Evolutionary conservation across 2,797 vertebrate genomes (phyloP).

Genomic region (Acanthurus tractus): DNA sequence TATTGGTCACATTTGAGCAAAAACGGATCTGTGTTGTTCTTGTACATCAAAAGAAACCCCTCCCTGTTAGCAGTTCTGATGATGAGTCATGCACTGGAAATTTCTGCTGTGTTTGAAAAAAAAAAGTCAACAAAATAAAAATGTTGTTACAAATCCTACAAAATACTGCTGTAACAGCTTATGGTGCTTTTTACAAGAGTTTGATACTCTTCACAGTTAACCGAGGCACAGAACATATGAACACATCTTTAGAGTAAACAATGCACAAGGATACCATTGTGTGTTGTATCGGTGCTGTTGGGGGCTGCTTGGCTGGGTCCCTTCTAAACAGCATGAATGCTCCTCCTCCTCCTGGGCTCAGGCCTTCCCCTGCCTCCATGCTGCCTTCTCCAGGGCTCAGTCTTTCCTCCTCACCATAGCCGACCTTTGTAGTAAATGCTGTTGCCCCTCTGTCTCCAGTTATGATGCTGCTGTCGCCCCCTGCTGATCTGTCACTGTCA

Average conservation of each 20-base stretch:
- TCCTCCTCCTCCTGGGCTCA: conserved; percentile 42
- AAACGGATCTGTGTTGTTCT: too few relatives aligned
- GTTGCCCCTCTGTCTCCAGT: conserved; percentile 16
- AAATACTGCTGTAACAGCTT: too few relatives aligned
- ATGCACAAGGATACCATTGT: conserved; percentile 49
- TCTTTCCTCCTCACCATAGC: not conserved
- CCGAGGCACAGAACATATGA: not conserved
- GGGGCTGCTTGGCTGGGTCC: conserved; percentile 9
- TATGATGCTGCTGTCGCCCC: conserved; percentile 3
- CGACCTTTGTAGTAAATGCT: not conserved
- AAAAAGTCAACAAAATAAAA: too few relatives aligned
- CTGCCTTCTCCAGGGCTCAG: conserved; percentile 28
- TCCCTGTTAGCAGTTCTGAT: too few relatives aligned
- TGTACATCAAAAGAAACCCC: too few relatives aligned
- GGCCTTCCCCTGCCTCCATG: conserved; percentile 26
- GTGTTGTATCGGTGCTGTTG: conserved; percentile 1
- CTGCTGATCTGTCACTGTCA: not conserved
- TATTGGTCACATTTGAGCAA: too few relatives aligned
- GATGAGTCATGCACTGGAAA: too few relatives aligned
- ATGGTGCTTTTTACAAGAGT: too few relatives aligned
- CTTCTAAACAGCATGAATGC: conserved; percentile 51
- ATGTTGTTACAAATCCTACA: too few relatives aligned
- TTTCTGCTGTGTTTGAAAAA: too few relatives aligned
- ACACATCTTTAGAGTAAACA: not conserved
- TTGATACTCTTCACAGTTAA: not conserved